phyloP scores from a whole-genome alignment of 1,140 invertebrate species.

The Cydia pomonella region DNA sequence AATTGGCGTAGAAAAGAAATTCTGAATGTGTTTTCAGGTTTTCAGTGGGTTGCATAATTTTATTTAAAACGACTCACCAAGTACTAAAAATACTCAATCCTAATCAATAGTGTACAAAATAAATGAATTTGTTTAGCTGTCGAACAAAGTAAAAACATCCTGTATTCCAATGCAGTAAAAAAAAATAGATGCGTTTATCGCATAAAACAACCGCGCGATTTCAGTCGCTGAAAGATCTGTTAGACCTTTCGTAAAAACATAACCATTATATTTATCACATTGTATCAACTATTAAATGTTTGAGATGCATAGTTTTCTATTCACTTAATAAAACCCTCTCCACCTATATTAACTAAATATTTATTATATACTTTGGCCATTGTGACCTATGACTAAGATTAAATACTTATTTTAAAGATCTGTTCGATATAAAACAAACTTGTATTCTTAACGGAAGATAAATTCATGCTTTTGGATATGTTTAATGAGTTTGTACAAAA shows the following conservation, averaged over 20 bases:
- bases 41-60: too few relatives aligned
- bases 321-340: constrained; percentile 14
- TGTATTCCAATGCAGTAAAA: too few relatives aligned
- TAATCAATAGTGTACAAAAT: too few relatives aligned
- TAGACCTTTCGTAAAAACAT: background rate
- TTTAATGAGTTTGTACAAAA: constrained; percentile 52
- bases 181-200: background rate
- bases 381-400: constrained; percentile 46
- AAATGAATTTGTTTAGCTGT: too few relatives aligned
- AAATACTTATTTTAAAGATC: constrained; percentile 24
- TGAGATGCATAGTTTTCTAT: constrained; percentile 21
- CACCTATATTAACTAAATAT: constrained; percentile 37
- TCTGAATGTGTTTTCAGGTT: too few relatives aligned
- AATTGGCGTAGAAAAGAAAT: too few relatives aligned
- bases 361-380: constrained; percentile 46
- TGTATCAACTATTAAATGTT: constrained; percentile 30
- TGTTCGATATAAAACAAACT: constrained; percentile 22
- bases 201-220: background rate
- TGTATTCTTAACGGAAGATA: constrained; percentile 33
- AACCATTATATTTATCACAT: constrained; percentile 38
- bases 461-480: constrained; percentile 49
- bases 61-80: too few relatives aligned
- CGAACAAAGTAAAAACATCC: too few relatives aligned
- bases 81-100: too few relatives aligned
- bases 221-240: background rate